phyloP scores from a whole-genome alignment of 2,888 invertebrate species.

The Selenia dentaria region DNA sequence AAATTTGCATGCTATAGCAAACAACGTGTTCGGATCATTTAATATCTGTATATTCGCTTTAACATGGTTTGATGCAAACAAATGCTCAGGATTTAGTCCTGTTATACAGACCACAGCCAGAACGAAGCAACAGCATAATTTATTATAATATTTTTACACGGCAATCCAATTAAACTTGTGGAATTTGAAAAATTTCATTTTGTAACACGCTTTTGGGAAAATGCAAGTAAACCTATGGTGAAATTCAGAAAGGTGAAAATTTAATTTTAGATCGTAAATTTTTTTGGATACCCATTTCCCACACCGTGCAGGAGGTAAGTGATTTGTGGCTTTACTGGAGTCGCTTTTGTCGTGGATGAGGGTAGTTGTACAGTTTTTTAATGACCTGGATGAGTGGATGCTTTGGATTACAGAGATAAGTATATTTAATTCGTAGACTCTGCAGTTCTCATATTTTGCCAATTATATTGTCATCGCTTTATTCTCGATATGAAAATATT shows the following conservation, averaged over 20 bases:
- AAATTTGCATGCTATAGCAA: too few relatives aligned
- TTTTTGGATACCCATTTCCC: conserved; percentile 11
- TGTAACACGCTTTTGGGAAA: background rate
- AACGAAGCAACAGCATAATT: conserved; percentile 8
- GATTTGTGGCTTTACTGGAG: conserved; percentile 23
- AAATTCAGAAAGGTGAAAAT: conserved; percentile 22
- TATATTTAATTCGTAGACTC: too few relatives aligned
- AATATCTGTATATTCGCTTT: too few relatives aligned
- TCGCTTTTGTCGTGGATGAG: background rate
- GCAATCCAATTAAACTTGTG: conserved; percentile 11
- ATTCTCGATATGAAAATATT: too few relatives aligned
- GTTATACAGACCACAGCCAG: background rate
- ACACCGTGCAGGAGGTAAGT: conserved; percentile 6
- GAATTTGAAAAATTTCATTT: conserved; percentile 8
- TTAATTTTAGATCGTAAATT: conserved; percentile 30
- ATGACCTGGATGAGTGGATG: too few relatives aligned
- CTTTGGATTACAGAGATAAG: too few relatives aligned
- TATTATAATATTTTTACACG: conserved; percentile 2
- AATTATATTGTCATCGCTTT: too few relatives aligned
- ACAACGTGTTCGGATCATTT: too few relatives aligned
- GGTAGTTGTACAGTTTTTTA: too few relatives aligned
- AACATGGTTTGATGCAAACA: too few relatives aligned
- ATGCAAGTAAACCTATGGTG: conserved; percentile 20
- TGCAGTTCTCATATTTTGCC: too few relatives aligned
- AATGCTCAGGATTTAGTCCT: too few relatives aligned